Conservation (phyloP, 2,797 vertebrate genomes). For the Cirrhinus mrigala region DNA sequence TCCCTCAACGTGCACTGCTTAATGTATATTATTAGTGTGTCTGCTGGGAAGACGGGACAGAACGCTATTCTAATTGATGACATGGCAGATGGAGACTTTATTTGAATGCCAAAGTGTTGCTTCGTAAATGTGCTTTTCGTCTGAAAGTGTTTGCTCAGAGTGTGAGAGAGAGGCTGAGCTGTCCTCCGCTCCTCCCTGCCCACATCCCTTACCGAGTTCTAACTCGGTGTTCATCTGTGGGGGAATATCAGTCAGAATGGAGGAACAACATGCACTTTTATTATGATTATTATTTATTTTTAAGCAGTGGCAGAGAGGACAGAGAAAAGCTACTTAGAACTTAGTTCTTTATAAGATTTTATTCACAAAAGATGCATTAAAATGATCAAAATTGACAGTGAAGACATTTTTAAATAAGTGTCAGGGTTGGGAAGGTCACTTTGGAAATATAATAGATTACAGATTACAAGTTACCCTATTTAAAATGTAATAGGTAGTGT, state of each 20-base stretch:
- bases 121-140: slow-evolving; percentile 35
- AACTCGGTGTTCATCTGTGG: neutral
- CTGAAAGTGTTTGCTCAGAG: neutral
- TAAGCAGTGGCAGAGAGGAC: neutral
- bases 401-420: no score
- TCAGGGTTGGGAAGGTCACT: no score
- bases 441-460: no score
- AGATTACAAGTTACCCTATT: no score
- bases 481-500: no score
- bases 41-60: slow-evolving; percentile 48
- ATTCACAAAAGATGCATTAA: neutral
- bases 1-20: slow-evolving; percentile 55
- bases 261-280: neutral
- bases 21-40: slow-evolving; percentile 61
- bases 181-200: neutral
- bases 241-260: neutral
- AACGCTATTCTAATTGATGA: slow-evolving; percentile 57
- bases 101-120: slow-evolving; percentile 22
- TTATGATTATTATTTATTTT: neutral
- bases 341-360: neutral
- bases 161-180: neutral
- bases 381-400: neutral
- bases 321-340: neutral
- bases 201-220: neutral
- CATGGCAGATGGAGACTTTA: slow-evolving; percentile 44